Base-by-base conservation (phyloP, 2,113 vertebrate species). In the Sphaerodactylus townsendi region DNA sequence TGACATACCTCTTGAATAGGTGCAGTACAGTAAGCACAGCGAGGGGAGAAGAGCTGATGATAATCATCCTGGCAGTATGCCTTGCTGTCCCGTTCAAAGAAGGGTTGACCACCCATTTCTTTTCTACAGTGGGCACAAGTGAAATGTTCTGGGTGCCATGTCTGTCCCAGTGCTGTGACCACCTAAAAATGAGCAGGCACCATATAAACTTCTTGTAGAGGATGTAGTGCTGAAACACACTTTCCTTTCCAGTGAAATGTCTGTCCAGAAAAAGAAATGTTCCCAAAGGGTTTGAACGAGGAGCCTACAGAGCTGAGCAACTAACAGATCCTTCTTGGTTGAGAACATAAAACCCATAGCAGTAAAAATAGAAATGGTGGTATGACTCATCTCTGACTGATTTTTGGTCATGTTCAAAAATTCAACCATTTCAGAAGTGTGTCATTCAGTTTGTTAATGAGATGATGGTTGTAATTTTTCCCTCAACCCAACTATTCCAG, bases 141-240 rank as follows among this genome's bases (percentile, higher is more conserved):
- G 87, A 99, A 99, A 93, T 99, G 98, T 71, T 98, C 97, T 0
- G 97, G 97, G 71, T 98, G 98, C 98, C 98, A 99, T 1, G 95
- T 94, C 76, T 95, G 88, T 48, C 98, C 98, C 79, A 99, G 94
- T 0, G 97, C 98, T 0, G 97, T 97, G 88, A 98, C 93, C 80
- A 98, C 95, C 98, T 99, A 81, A 0, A 1, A 10, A 59, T 11
- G 75, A 44, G 35, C 0, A 0, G 21, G 1, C 39, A 28, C 6
- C n/a, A 35, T 62, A 39, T 44, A 3, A 44, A 66, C 33, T 21
- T 13, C 37, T n/a, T 76, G 48, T 33, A 41, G 35, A 77, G 33
- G 33, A 5, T 10, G 41, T 19, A 30, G 59, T 10, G 23, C 30
- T 77, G 48, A 76, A 35, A 50, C n/a, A 6, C 13, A 10, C 48